Evolutionary conservation across 2,797 vertebrate species (phyloP), one percentile per base, ranked within the genome.

Genomic region (Karalla daura): DNA sequence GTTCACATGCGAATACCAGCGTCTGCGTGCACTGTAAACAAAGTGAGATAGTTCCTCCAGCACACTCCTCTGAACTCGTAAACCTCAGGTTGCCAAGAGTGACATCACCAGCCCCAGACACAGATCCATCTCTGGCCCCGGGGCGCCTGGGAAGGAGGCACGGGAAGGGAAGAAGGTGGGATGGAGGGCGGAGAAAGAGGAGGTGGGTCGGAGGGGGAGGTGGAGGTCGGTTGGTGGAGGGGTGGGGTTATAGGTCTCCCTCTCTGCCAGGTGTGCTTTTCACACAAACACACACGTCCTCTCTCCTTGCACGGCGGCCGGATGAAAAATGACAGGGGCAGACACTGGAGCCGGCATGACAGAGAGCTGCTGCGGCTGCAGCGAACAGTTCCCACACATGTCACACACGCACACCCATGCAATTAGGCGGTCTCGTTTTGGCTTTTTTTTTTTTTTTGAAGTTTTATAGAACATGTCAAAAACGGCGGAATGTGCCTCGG

Each of bases 181-280:
- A 81, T 79, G 55, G 56, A 69, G 58, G 76, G 51, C 4, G 56
- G 76, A 44, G 71, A 63, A 27, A 70, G 44, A 70, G 27, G 41
- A 61, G 71, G 52, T 49, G 52, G 70, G 23, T 21, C n/a, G 52
- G 25, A 15, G 50, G 10, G 5, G 15, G 8, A n/a, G 17, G 6
- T 59, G 74, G 61, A 63, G 77, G 83, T 81, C 9, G 11, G 59
- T 13, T 63, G 55, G 72, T 83, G 70, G 62, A 77, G 63, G 60
- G 73, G 70, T 78, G 83, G 76, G 83, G 77, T 79, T 79, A 76
- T 67, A 84, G 80, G 86, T 84, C 78, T 69, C 52, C 75, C 54
- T 69, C 79, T 75, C 65, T 66, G 75, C 91, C 92, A 93, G 91
- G 90, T 92, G 91, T 90, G 81, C 82, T 72, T 86, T 86, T 82